Conservation (phyloP, 92 coral and sea anemone species). For the Bergia sp. region DNA sequence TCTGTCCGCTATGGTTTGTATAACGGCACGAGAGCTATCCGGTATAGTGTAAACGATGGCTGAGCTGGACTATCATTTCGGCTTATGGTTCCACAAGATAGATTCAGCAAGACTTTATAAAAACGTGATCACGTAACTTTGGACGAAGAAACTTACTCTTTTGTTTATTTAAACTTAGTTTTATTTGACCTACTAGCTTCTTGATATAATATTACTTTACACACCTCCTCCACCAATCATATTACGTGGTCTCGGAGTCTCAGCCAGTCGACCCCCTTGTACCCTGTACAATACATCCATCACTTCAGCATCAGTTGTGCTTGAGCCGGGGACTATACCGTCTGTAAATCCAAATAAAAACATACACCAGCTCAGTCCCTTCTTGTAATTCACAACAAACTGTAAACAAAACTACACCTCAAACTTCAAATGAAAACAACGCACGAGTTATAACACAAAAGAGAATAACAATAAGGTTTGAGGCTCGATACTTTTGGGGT, state of each 20-base stretch:
- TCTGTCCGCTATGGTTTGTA: too few relatives aligned
- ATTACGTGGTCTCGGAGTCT: slow-evolving; percentile 78
- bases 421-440: background rate
- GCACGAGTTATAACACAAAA: background rate
- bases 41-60: too few relatives aligned
- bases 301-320: slow-evolving; percentile 77
- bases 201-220: background rate
- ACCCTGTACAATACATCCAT: slow-evolving; percentile 95
- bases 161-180: too few relatives aligned
- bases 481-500: too few relatives aligned
- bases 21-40: too few relatives aligned
- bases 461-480: too few relatives aligned
- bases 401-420: background rate
- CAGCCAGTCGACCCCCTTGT: slow-evolving; percentile 86
- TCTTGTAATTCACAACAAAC: background rate
- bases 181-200: too few relatives aligned
- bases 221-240: slow-evolving; percentile 79
- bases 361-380: background rate
- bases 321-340: slow-evolving; percentile 70
- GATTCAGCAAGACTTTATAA: too few relatives aligned
- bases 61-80: too few relatives aligned
- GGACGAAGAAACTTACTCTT: too few relatives aligned
- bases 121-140: too few relatives aligned
- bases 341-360: slow-evolving; percentile 43
- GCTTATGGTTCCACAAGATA: too few relatives aligned